Evolutionary conservation across 2,888 invertebrate genomes (phyloP).

Genomic region (Temnothorax unifasciatus): DNA sequence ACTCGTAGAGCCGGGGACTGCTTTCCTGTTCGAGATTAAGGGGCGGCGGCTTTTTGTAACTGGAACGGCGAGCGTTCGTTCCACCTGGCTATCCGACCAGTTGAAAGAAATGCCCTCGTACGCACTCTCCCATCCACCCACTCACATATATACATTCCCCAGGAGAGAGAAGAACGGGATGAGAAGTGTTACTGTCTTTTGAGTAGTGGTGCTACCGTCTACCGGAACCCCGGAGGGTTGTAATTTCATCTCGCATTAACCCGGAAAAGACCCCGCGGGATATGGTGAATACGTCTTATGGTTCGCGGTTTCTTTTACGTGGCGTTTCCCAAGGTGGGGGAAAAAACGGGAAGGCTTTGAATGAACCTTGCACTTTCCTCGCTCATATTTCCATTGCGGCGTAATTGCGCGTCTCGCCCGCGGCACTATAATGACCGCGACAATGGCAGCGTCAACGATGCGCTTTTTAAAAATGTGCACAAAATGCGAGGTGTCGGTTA

Average conservation of each 20-base stretch:
- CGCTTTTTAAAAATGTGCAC: not conserved
- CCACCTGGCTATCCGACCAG: constrained; percentile 62
- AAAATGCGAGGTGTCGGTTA: not conserved
- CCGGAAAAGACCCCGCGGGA: constrained; percentile 72
- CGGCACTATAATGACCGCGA: constrained; percentile 51
- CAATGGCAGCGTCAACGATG: constrained; percentile 25
- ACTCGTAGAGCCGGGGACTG: constrained; percentile 25
- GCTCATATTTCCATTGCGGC: constrained; percentile 74
- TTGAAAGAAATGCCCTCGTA: constrained; percentile 70
- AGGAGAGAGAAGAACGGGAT: constrained; percentile 3
- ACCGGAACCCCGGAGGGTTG: constrained; percentile 73
- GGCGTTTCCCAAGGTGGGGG: constrained; percentile 51
- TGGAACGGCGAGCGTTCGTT: constrained; percentile 65
- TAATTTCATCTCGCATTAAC: constrained; percentile 80
- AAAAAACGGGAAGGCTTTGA: constrained; percentile 68
- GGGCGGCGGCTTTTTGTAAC: constrained; percentile 67
- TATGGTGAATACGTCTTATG: constrained; percentile 77
- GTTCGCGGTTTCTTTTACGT: constrained; percentile 69
- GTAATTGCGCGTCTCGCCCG: constrained; percentile 68
- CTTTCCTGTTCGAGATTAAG: constrained; percentile 67
- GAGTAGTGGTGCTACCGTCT: constrained; percentile 71
- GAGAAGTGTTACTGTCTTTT: constrained; percentile 69
- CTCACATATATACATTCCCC: constrained; percentile 26
- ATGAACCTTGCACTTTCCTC: constrained; percentile 64
- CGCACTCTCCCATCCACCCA: constrained; percentile 17